Evolutionary conservation across 2,797 vertebrate genomes (phyloP).

Genomic region (Darevskia mixta): DNA sequence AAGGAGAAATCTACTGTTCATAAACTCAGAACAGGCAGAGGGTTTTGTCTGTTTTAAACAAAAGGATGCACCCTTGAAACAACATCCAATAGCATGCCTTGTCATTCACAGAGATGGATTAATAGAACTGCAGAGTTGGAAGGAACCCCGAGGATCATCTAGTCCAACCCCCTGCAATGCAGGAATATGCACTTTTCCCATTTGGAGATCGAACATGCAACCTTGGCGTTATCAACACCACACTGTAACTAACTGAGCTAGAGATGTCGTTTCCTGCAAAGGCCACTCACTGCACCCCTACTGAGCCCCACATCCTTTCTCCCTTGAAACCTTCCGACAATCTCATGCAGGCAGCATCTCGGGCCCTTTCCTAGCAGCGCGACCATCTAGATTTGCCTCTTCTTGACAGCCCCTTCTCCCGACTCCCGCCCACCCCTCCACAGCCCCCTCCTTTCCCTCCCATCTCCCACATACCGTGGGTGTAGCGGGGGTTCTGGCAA

Average conservation of each 20-base stretch:
- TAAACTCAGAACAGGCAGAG: not conserved
- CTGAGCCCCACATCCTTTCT: not conserved
- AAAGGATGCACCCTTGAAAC: not conserved
- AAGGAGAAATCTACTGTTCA: not conserved
- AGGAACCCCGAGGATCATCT: no score
- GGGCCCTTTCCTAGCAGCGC: not conserved
- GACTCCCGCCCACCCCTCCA: not conserved
- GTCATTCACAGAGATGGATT: not conserved
- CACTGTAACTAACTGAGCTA: no score
- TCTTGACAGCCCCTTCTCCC: not conserved
- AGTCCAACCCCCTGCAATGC: not conserved
- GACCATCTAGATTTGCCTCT: not conserved
- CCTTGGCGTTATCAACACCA: no score
- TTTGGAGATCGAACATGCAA: no score
- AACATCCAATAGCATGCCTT: not conserved
- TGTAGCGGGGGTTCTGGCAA: constrained; percentile 15
- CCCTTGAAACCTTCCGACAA: no score
- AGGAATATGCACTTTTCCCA: not conserved
- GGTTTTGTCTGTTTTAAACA: not conserved
- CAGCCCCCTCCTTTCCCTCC: not conserved
- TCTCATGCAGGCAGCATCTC: not conserved
- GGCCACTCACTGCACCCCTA: not conserved
- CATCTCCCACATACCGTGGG: not conserved
- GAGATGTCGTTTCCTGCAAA: no score
- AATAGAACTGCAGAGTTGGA: no score